Conservation (phyloP, 2,888 invertebrate species). For the Eristalinus aeneus region DNA sequence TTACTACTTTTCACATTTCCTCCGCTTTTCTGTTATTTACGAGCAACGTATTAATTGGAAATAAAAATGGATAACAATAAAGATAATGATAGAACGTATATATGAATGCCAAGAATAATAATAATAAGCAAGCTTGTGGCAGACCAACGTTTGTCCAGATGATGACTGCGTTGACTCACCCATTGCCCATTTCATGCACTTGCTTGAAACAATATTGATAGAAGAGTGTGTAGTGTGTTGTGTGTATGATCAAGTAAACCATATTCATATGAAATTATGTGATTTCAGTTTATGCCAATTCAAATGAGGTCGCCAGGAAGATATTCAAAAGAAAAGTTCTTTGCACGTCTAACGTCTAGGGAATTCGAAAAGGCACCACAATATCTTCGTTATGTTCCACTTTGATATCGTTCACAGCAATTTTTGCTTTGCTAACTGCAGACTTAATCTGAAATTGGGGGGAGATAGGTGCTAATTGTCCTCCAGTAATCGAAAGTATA, state of each 20-base stretch:
- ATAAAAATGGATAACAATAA: constrained; percentile 37
- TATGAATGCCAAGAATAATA: constrained; percentile 40
- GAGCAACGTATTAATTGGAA: constrained; percentile 33
- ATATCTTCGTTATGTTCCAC: constrained; percentile 94
- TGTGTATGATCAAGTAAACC: constrained; percentile 26
- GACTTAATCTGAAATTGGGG: constrained; percentile 85
- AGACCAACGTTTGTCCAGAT: constrained; percentile 13
- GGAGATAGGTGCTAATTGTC: not conserved
- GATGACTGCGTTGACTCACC: not conserved
- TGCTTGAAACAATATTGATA: constrained; percentile 24
- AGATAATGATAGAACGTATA: constrained; percentile 45
- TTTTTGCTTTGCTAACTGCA: constrained; percentile 86
- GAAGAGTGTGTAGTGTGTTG: not conserved
- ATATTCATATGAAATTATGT: constrained; percentile 40
- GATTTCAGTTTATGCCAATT: constrained; percentile 49
- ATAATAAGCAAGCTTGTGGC: constrained; percentile 56
- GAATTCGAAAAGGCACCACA: constrained; percentile 93
- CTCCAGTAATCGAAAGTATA: not conserved
- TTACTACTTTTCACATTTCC: constrained; percentile 35
- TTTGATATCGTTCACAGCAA: constrained; percentile 89
- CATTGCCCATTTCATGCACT: constrained; percentile 18
- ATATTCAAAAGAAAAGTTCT: constrained; percentile 49
- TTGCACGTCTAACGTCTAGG: constrained; percentile 80
- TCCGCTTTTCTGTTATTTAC: constrained; percentile 27
- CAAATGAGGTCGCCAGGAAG: constrained; percentile 55